Conservation (phyloP, 2,888 invertebrate genomes). For the Pocota personata region DNA sequence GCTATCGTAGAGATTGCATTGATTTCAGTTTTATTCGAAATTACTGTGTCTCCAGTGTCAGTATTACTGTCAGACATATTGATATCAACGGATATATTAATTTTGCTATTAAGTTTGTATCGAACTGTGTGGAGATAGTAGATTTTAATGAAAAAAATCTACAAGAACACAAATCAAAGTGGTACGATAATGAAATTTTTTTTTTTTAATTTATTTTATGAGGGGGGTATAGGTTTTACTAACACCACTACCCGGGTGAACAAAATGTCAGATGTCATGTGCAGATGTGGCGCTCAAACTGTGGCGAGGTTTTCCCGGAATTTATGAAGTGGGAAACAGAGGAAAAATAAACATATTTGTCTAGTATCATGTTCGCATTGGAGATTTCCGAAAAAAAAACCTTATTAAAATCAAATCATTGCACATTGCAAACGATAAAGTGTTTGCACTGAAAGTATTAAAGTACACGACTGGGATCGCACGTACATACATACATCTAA, state of each 20-base stretch:
- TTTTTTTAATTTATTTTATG: neutral
- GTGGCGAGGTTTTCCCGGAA: neutral
- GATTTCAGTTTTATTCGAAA: slow-evolving; percentile 71
- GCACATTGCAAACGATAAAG: too few species aligned
- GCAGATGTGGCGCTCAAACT: slow-evolving; percentile 17
- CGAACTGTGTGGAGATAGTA: slow-evolving; percentile 37
- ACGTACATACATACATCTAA: too few species aligned
- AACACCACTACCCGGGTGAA: neutral
- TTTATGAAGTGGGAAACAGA: neutral
- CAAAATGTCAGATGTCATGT: slow-evolving; percentile 31
- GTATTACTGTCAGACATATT: slow-evolving; percentile 80
- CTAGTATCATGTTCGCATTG: too few species aligned
- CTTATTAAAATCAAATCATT: too few species aligned
- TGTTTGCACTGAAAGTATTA: too few species aligned
- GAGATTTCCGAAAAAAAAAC: too few species aligned
- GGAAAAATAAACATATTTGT: neutral
- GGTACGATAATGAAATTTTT: slow-evolving; percentile 24
- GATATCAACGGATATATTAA: slow-evolving; percentile 80
- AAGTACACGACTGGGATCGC: too few species aligned
- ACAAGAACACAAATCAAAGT: slow-evolving; percentile 12
- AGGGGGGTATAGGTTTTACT: neutral
- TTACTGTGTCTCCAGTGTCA: slow-evolving; percentile 81
- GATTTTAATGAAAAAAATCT: slow-evolving; percentile 27
- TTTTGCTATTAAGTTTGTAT: slow-evolving; percentile 76
- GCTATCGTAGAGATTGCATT: slow-evolving; percentile 49